A percentile compares a stretch with the other conserved stretches of the same genome.
phyloP scores from a whole-genome alignment of 2,797 vertebrate species.

The Hypotaenidia okinawae region DNA sequence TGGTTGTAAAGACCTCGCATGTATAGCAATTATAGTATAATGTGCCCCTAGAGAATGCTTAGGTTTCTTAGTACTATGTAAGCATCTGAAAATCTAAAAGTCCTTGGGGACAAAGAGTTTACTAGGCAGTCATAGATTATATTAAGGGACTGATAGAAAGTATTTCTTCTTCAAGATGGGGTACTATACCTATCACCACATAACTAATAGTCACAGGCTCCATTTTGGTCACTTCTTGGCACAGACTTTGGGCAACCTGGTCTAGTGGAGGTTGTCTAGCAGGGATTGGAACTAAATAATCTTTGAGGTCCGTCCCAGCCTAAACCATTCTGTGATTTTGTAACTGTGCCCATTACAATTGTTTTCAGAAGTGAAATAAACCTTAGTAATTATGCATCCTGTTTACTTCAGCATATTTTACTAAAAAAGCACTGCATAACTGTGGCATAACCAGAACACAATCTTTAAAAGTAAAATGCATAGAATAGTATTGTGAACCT shows the following conservation, averaged over 20 bases:
- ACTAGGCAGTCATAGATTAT: background rate
- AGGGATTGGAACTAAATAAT: no score
- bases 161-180: background rate
- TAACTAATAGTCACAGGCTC: background rate
- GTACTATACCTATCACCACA: background rate
- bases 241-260: no score
- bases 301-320: no score
- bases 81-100: background rate
- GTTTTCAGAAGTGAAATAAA: background rate
- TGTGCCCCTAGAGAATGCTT: background rate
- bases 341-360: background rate
- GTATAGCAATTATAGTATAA: constrained; percentile 38
- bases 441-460: background rate
- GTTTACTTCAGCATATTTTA: background rate
- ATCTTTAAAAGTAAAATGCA: background rate
- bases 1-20: constrained; percentile 2
- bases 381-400: background rate
- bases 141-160: background rate
- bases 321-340: no score
- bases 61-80: background rate
- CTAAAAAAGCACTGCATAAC: background rate
- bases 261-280: no score
- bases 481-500: background rate
- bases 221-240: background rate
- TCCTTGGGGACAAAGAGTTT: background rate